Conservation (phyloP, 1,140 invertebrate genomes). For the Belonocnema kinseyi region DNA sequence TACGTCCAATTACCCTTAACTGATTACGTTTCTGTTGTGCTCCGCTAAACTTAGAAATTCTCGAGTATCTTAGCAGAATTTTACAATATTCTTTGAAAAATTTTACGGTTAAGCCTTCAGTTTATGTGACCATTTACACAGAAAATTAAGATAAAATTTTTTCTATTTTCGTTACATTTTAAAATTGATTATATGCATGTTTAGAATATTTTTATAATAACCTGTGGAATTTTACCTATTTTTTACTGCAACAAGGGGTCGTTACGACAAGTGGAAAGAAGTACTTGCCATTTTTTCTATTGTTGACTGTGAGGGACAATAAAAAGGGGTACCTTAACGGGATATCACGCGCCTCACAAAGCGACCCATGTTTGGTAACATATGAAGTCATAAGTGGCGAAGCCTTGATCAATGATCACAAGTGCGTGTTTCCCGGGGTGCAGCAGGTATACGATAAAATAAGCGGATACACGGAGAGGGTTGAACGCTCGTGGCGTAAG, state of each 20-base stretch:
- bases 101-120: no score
- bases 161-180: no score
- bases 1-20: no score
- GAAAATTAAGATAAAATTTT: no score
- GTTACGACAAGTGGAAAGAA: neutral
- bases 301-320: constrained; percentile 3
- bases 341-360: constrained; percentile 1
- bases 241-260: neutral
- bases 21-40: no score
- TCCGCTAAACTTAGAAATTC: no score
- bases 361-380: neutral
- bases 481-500: constrained; percentile 41
- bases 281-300: constrained; percentile 5
- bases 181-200: no score
- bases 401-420: constrained; percentile 48
- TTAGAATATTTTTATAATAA: no score
- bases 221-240: no score
- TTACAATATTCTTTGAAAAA: no score
- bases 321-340: constrained; percentile 18
- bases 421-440: constrained; percentile 27
- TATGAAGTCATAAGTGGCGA: constrained; percentile 24
- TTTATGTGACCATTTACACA: no score
- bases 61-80: no score
- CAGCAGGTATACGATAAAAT: constrained; percentile 48
- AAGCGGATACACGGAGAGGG: constrained; percentile 45